Conservation (phyloP, 2,113 vertebrate genomes). For the Lanius collurio region DNA sequence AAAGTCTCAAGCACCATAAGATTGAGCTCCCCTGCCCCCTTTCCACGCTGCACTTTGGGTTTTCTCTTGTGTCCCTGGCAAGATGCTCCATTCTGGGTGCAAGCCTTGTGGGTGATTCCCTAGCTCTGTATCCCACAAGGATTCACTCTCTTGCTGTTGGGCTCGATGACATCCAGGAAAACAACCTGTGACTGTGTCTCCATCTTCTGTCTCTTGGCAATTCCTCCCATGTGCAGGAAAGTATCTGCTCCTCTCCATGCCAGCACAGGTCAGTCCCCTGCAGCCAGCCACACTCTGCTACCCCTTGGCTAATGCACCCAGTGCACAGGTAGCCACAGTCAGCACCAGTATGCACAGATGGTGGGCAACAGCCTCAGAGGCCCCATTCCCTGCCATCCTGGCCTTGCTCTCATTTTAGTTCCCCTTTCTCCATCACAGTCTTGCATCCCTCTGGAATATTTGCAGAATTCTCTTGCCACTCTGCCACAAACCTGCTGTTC, state of each 20-base stretch:
- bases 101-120: not conserved
- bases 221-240: not conserved
- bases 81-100: not conserved
- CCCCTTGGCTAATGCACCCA: not conserved
- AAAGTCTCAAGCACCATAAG: not conserved
- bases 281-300: not conserved
- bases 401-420: not conserved
- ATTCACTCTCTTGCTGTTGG: not conserved
- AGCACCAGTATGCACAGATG: not conserved
- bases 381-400: not conserved
- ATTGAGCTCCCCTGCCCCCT: not conserved
- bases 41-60: not conserved
- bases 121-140: not conserved
- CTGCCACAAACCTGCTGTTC: not conserved
- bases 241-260: not conserved
- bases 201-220: not conserved
- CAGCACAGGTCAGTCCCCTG: not conserved
- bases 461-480: not conserved
- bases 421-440: not conserved
- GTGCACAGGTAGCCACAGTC: not conserved
- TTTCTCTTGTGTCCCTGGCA: not conserved
- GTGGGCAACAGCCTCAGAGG: not conserved
- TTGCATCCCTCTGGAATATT: not conserved
- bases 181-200: not conserved
- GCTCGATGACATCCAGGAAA: not conserved